phyloP scores from a whole-genome alignment of 2,888 invertebrate species.

The Unio delphinus region DNA sequence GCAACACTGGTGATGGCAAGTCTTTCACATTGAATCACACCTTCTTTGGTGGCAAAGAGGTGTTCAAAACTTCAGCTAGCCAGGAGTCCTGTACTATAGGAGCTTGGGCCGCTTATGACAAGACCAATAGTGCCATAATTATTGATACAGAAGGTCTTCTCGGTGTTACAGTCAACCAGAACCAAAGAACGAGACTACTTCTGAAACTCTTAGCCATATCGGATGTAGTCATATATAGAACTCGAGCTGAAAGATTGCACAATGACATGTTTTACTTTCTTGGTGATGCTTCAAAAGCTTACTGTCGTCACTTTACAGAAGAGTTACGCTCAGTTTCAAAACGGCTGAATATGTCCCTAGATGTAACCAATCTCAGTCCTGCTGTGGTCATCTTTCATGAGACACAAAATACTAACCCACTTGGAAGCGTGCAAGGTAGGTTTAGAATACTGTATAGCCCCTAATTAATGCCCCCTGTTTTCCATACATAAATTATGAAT shows the following conservation, averaged over 20 bases:
- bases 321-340: constrained; percentile 68
- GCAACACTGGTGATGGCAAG: constrained; percentile 88
- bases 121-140: constrained; percentile 78
- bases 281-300: constrained; percentile 83
- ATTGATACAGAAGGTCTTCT: constrained; percentile 86
- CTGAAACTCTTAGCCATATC: constrained; percentile 87
- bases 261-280: constrained; percentile 83
- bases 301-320: constrained; percentile 80
- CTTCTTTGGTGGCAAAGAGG: constrained; percentile 78
- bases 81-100: constrained; percentile 84
- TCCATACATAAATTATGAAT: too few relatives aligned
- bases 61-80: constrained; percentile 79
- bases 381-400: constrained; percentile 86
- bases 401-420: constrained; percentile 79
- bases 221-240: constrained; percentile 84
- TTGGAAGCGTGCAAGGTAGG: constrained; percentile 25
- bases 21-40: constrained; percentile 84
- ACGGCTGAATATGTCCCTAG: constrained; percentile 72
- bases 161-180: constrained; percentile 77
- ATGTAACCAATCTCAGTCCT: constrained; percentile 79
- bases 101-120: constrained; percentile 84
- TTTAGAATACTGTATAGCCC: neutral
- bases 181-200: constrained; percentile 80
- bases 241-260: constrained; percentile 82
- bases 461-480: too few relatives aligned